phyloP scores from a whole-genome alignment of 2,888 invertebrate species.

The Diarsia rubi region DNA sequence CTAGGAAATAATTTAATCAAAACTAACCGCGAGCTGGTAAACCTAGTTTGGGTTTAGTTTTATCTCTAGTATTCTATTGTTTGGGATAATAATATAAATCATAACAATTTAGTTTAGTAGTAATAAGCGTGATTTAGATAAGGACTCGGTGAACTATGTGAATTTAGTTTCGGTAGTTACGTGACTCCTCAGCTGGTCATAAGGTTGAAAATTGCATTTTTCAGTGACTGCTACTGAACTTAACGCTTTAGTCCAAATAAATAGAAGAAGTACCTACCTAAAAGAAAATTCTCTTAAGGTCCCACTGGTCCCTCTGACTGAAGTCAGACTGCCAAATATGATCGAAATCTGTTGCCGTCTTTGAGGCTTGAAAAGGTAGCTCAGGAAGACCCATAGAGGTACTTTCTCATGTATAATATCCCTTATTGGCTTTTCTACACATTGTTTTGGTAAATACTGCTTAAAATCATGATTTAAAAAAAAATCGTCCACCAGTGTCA shows the following conservation, averaged over 20 bases:
- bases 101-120: slow-evolving; percentile 31
- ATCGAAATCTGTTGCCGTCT: background rate
- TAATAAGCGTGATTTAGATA: slow-evolving; percentile 28
- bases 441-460: no score
- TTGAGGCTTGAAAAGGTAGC: background rate
- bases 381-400: background rate
- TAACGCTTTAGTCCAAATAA: no score
- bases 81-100: slow-evolving; percentile 15
- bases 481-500: background rate
- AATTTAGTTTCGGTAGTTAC: background rate
- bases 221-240: background rate
- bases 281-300: background rate
- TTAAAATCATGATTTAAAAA: background rate
- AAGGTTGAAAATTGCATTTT: background rate
- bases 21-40: slow-evolving; percentile 28
- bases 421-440: no score
- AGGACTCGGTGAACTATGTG: background rate
- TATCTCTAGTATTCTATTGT: slow-evolving; percentile 32
- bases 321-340: background rate
- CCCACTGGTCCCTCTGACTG: background rate
- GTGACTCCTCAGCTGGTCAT: background rate
- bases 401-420: background rate
- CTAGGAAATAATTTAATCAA: slow-evolving; percentile 48
- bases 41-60: slow-evolving; percentile 39
- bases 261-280: no score